Conservation (phyloP, 1,140 invertebrate species). For the Ganaspis sp. region DNA sequence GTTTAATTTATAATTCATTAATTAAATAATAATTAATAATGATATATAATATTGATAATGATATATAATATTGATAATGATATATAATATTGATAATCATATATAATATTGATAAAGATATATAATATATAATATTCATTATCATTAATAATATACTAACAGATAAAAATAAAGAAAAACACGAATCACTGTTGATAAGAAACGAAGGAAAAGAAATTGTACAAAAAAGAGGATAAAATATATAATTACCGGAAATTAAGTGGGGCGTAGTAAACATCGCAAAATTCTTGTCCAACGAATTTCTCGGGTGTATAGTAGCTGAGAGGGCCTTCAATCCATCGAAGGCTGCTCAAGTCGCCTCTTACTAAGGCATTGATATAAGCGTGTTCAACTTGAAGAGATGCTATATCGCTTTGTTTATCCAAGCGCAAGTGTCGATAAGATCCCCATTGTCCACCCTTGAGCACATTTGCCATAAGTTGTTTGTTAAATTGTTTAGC, state of each 20-base stretch:
- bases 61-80: no score
- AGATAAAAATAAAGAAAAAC: no score
- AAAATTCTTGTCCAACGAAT: conserved; percentile 80
- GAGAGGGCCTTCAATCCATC: conserved; percentile 94
- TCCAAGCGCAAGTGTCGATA: conserved; percentile 87
- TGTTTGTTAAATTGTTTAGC: conserved; percentile 83
- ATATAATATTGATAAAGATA: no score
- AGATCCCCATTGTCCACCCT: conserved; percentile 88
- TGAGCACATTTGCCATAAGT: conserved; percentile 89
- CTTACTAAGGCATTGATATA: conserved; percentile 93
- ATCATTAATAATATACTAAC: no score
- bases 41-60: no score
- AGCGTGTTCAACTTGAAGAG: conserved; percentile 88
- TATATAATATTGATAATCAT: no score
- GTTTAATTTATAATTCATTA: no score
- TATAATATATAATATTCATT: no score
- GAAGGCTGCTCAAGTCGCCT: conserved; percentile 93
- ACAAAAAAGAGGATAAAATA: no score
- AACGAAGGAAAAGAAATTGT: no score
- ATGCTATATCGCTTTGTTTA: conserved; percentile 77
- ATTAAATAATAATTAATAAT: no score
- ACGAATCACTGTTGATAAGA: no score
- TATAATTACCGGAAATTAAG: conserved; percentile 98
- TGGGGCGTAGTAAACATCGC: conserved; percentile 93
- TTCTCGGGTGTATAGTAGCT: conserved; percentile 76